Conservation (phyloP, 64 coral and sea anemone species). For the Anthopleura sola region DNA sequence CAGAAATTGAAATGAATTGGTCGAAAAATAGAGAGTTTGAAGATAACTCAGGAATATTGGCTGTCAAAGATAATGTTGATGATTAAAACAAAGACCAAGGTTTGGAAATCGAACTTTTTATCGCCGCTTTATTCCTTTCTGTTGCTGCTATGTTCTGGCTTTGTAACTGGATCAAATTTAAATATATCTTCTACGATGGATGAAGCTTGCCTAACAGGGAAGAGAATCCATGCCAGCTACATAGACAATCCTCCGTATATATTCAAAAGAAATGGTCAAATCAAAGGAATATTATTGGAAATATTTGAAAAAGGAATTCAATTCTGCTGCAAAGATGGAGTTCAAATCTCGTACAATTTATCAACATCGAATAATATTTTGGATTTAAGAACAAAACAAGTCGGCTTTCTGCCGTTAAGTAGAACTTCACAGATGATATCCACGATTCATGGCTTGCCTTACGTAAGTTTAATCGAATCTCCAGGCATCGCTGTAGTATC, state of each 20-base stretch:
- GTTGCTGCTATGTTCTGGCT: neutral
- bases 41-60: neutral
- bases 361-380: neutral
- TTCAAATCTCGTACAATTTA: constrained; percentile 22
- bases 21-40: neutral
- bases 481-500: constrained; percentile 66
- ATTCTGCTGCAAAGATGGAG: constrained; percentile 54
- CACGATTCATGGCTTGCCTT: constrained; percentile 36
- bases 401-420: constrained; percentile 46
- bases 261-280: constrained; percentile 9
- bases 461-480: constrained; percentile 54
- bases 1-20: neutral
- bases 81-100: neutral
- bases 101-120: neutral
- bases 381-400: neutral
- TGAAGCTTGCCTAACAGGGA: constrained; percentile 53
- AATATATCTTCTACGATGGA: constrained; percentile 27
- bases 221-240: constrained; percentile 32
- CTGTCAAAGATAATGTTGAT: constrained; percentile 6
- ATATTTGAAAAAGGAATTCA: constrained; percentile 53
- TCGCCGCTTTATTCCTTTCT: neutral
- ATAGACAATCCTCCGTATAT: constrained; percentile 53
- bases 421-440: constrained; percentile 17
- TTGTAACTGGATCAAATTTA: constrained; percentile 13
- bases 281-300: constrained; percentile 53